Evolutionary conservation across 2,113 vertebrate species (phyloP), one percentile per base, ranked within the genome.

Genomic region (Syngnathoides biaculeatus): DNA sequence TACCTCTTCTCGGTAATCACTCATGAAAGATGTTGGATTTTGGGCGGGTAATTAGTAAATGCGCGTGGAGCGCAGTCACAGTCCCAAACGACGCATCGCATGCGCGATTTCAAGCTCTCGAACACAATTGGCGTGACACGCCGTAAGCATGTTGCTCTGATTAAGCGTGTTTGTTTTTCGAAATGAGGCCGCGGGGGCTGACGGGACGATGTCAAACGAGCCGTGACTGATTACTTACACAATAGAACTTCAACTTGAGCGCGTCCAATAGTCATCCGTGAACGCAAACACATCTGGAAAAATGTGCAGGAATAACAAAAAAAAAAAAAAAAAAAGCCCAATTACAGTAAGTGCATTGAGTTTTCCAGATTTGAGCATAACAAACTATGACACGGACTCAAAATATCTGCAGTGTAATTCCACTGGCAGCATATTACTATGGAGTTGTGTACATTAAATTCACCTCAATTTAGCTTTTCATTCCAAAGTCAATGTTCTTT

Each of bases 271-370:
- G 74, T 80, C 65, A 71, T 71, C 71, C 70, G 57, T 59, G 70
- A 72, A 68, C 77, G 76, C 77, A 84, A 81, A 85, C 80, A 85
- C 81, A 79, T 80, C 76, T 84, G 84, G 72, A 83, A 50, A 52
- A 52, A 13, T 30, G 43, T 40, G 30, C 40, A 62, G 40, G n/a
- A 42, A 62, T 40, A 42, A 62, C 42, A 42, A 1, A 13, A 43
- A 38, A 42, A 43, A 62, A 48, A 35, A 40, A 50, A 45, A 64
- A 47, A 47, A 65, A 30, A 15, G 4, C 13, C 13, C 22, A 15
- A 43, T 27, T 43, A 62, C 40, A 26, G 60, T 62, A 62, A 62
- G 14, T 17, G 13, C 22, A 26, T 43, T 17, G 22, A 17, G 12
- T 62, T 62, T 42, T 43, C n/a, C 22, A 62, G n/a, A 43, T 43